phyloP scores from a whole-genome alignment of 2,797 vertebrate species.

The Oryzias sinensis region DNA sequence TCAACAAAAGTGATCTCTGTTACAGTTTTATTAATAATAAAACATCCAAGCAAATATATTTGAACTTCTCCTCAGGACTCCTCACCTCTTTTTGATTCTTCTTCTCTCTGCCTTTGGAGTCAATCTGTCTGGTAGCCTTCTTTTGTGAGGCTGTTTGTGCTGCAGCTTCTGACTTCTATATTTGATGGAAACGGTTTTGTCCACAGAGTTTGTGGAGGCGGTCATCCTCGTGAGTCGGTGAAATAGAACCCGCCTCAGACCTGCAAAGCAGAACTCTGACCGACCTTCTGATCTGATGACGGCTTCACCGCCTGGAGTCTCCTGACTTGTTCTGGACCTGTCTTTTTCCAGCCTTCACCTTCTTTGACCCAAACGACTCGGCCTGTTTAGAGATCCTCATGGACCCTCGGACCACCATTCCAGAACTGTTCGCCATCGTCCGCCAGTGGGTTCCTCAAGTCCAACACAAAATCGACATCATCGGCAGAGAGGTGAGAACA shows the following conservation, averaged over 20 bases:
- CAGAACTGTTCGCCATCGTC: constrained; percentile 89
- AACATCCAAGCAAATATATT: too few species aligned
- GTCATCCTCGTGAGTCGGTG: constrained; percentile 2
- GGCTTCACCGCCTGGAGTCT: neutral
- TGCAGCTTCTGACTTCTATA: too few species aligned
- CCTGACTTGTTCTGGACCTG: neutral
- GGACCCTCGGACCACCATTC: constrained; percentile 84
- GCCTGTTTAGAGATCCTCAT: constrained; percentile 88
- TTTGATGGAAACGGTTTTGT: too few species aligned
- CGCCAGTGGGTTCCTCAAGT: constrained; percentile 94
- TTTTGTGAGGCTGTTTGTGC: too few species aligned
- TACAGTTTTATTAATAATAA: too few species aligned
- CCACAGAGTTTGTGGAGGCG: too few species aligned
- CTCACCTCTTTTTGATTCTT: too few species aligned
- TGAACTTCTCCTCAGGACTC: too few species aligned
- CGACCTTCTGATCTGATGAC: constrained; percentile 18
- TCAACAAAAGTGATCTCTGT: too few species aligned
- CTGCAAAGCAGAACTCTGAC: constrained; percentile 33
- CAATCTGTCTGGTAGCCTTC: too few species aligned
- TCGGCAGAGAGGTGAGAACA: constrained; percentile 85
- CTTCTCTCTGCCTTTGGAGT: too few species aligned
- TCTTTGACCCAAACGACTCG: constrained; percentile 91
- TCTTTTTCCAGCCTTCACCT: constrained; percentile 83
- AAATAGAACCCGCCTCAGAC: constrained; percentile 10
- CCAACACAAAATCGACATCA: constrained; percentile 91